These are phyloP conservation scores for Peromyscus leucopus DNA, from an alignment of 2,113 vertebrate species.

Conservation along the genomic window DNA sequence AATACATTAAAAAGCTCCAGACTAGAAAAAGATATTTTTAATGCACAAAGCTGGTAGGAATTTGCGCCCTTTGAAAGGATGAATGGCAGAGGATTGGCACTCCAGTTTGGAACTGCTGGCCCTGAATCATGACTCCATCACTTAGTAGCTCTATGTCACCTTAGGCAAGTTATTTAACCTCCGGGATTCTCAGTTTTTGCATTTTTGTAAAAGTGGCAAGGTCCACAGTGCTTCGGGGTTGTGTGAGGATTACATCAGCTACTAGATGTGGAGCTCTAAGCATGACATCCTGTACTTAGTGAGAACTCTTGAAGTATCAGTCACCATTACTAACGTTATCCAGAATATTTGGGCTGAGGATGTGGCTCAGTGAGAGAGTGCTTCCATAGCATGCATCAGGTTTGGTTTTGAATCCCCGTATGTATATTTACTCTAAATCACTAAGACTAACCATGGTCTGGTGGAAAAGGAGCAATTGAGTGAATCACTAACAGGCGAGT, in stretches of 20 bases:
- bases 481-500: not conserved
- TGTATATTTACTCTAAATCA: not conserved
- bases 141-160: not conserved
- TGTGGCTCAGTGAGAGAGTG: not conserved
- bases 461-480: not conserved
- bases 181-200: not conserved
- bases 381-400: not conserved
- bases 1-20: not conserved
- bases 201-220: conserved; percentile 1
- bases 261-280: not conserved
- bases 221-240: not conserved
- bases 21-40: not conserved
- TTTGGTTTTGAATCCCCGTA: not conserved
- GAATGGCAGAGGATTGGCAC: not conserved
- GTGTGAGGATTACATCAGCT: conserved; percentile 25
- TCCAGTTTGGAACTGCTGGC: not conserved
- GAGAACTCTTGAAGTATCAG: not conserved
- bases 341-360: not conserved
- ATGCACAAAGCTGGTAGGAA: not conserved
- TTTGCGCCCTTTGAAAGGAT: conserved; percentile 37
- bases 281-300: not conserved
- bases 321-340: not conserved
- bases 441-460: not conserved
- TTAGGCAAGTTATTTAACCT: conserved; percentile 33
- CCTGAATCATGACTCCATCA: not conserved